These are phyloP conservation scores for Oscheius sp. DNA, from an alignment of 2,888 invertebrate species.

Conservation along the genomic window DNA sequence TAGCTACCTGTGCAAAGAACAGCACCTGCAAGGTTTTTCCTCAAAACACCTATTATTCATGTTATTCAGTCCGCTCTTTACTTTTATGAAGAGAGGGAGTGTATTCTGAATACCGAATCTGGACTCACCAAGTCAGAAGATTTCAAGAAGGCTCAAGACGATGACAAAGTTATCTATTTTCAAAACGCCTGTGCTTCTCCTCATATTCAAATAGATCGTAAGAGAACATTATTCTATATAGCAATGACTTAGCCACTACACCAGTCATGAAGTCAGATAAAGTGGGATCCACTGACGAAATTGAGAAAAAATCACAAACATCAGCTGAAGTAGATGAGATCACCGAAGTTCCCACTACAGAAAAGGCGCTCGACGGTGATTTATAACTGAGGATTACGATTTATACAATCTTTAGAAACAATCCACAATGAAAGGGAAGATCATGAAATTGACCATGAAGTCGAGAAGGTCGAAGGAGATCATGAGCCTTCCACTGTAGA, in stretches of 20 bases:
- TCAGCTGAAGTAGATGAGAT: too few relatives aligned
- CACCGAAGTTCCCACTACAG: too few relatives aligned
- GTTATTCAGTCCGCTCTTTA: slow-evolving; percentile 67
- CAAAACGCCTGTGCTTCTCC: slow-evolving; percentile 62
- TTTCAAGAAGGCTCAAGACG: slow-evolving; percentile 45
- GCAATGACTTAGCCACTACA: background rate
- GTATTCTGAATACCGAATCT: slow-evolving; percentile 69
- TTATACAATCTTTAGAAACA: background rate
- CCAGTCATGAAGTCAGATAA: too few relatives aligned
- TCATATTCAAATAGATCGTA: slow-evolving; percentile 23
- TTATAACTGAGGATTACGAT: background rate
- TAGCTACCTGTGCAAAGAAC: slow-evolving; percentile 62
- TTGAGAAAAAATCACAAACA: too few relatives aligned
- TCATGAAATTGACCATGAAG: background rate
- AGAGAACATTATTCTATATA: background rate
- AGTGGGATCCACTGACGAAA: too few relatives aligned
- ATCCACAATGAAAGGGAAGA: background rate
- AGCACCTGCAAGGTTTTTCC: slow-evolving; percentile 57
- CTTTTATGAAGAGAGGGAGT: slow-evolving; percentile 70
- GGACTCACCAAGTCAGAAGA: slow-evolving; percentile 53
- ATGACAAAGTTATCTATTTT: slow-evolving; percentile 64
- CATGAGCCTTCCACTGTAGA: background rate
- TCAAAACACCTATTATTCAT: background rate
- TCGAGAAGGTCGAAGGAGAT: slow-evolving; percentile 21
- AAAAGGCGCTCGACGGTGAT: too few relatives aligned